Evolutionary conservation across 2,797 vertebrate genomes (phyloP).

Genomic region (Chaetodon trifasciatus): DNA sequence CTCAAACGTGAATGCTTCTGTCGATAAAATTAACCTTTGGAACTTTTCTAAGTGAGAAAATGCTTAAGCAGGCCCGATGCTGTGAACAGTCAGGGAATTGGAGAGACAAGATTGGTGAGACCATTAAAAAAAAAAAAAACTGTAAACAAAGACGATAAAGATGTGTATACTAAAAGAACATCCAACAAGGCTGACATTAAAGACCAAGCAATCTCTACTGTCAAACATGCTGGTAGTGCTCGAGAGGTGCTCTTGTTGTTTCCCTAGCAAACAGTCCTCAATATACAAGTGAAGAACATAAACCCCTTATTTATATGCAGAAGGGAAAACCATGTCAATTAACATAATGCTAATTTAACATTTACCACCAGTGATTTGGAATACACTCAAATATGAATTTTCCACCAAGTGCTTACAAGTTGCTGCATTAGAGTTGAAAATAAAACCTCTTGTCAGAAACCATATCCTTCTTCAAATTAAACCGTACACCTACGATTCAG

Average conservation of each 20-base stretch:
- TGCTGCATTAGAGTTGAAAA: slow-evolving; percentile 20
- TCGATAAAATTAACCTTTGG: slow-evolving; percentile 16
- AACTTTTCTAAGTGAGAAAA: slow-evolving; percentile 11
- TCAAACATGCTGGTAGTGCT: slow-evolving; percentile 1
- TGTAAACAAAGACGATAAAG: slow-evolving; percentile 1
- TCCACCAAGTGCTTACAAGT: slow-evolving; percentile 1
- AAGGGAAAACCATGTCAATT: slow-evolving; percentile 14
- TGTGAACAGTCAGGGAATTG: background rate
- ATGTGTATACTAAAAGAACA: background rate
- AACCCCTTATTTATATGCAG: slow-evolving; percentile 56
- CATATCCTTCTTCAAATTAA: slow-evolving; percentile 10
- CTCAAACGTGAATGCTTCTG: slow-evolving; percentile 17
- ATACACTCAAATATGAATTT: slow-evolving; percentile 31
- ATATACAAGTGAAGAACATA: slow-evolving; percentile 26
- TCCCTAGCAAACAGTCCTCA: slow-evolving; percentile 23
- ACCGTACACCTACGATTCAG: background rate
- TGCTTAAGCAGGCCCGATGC: slow-evolving; percentile 3
- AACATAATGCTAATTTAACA: slow-evolving; percentile 56
- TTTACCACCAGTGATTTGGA: slow-evolving; percentile 38
- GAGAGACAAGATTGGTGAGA: background rate
- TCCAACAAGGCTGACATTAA: slow-evolving; percentile 27
- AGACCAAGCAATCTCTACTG: slow-evolving; percentile 14
- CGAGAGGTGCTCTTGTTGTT: slow-evolving; percentile 16
- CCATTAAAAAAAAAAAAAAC: background rate
- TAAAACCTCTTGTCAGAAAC: slow-evolving; percentile 7